Evolutionary conservation across 2,888 invertebrate species (phyloP).

Genomic region (Petrolisthes cinctipes): DNA sequence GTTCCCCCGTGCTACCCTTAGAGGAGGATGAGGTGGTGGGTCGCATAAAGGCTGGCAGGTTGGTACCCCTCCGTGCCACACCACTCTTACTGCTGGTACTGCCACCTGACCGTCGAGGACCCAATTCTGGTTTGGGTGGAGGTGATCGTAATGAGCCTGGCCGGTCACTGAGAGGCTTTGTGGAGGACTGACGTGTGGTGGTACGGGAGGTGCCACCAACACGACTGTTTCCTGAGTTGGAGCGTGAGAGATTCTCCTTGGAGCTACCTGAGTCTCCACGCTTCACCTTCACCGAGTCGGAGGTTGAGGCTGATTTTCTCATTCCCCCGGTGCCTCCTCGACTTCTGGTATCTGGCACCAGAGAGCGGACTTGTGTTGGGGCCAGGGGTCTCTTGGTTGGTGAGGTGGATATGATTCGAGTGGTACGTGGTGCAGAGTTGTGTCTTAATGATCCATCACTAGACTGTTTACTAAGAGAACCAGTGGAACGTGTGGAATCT

Average conservation of each 20-base stretch:
- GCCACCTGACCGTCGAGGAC: slow-evolving; percentile 18
- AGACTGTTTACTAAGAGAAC: slow-evolving; percentile 62
- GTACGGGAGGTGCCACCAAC: slow-evolving; percentile 27
- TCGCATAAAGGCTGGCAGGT: slow-evolving; percentile 64
- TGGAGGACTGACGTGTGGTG: slow-evolving; percentile 12
- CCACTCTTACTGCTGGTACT: slow-evolving; percentile 18
- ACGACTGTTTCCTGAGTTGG: slow-evolving; percentile 61
- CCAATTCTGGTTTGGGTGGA: slow-evolving; percentile 39
- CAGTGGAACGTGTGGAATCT: slow-evolving; percentile 58
- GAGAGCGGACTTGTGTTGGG: slow-evolving; percentile 48
- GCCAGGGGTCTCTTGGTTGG: slow-evolving; percentile 51
- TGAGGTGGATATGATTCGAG: background rate
- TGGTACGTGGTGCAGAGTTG: slow-evolving; percentile 9
- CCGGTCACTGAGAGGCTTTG: slow-evolving; percentile 44
- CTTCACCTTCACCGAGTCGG: slow-evolving; percentile 54
- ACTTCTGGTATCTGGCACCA: slow-evolving; percentile 37
- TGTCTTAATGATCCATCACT: slow-evolving; percentile 60
- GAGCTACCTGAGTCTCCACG: slow-evolving; percentile 64
- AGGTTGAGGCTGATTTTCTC: slow-evolving; percentile 25
- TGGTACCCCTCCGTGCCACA: slow-evolving; percentile 42
- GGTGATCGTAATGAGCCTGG: slow-evolving; percentile 41
- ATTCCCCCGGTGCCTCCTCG: slow-evolving; percentile 34
- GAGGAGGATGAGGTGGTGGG: slow-evolving; percentile 65
- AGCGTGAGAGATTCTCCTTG: slow-evolving; percentile 62
- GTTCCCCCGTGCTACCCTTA: slow-evolving; percentile 38